Evolutionary conservation across 2,113 vertebrate genomes (phyloP).

Genomic region (Onychostruthus taczanowskii): DNA sequence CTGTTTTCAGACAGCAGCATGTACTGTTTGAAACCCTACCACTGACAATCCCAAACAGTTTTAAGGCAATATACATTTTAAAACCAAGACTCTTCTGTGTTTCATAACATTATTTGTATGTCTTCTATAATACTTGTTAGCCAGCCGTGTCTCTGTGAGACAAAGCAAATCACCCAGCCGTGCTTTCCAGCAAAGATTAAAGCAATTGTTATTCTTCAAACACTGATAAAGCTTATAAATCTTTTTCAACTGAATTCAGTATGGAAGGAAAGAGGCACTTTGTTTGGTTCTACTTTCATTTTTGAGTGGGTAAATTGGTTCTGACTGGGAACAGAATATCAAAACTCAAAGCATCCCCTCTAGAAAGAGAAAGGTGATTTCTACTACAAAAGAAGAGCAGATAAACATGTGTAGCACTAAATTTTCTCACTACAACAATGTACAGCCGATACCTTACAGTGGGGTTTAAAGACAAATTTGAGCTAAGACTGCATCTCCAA

Average conservation of each 20-base stretch:
- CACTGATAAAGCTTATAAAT: conserved; percentile 5
- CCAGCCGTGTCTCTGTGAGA: neutral
- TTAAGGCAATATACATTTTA: neutral
- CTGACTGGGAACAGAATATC: neutral
- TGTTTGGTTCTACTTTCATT: neutral
- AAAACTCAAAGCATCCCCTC: neutral
- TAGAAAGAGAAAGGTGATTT: neutral
- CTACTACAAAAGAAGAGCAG: neutral
- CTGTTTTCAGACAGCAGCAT: neutral
- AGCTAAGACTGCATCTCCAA: neutral
- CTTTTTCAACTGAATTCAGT: neutral
- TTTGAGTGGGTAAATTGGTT: neutral
- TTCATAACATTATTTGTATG: neutral
- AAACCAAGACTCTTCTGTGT: neutral
- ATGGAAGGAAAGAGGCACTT: neutral
- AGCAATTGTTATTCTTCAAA: conserved; percentile 20
- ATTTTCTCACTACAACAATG: neutral
- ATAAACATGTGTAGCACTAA: neutral
- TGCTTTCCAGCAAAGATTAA: conserved; percentile 22
- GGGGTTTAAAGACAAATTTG: neutral
- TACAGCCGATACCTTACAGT: neutral
- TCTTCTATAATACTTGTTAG: neutral
- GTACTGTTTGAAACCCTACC: neutral
- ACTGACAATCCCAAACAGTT: neutral
- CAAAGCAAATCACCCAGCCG: neutral